These are phyloP conservation scores for Exaiptasia diaphana DNA, from an alignment of 64 coral and sea anemone species.

Conservation along the genomic window DNA sequence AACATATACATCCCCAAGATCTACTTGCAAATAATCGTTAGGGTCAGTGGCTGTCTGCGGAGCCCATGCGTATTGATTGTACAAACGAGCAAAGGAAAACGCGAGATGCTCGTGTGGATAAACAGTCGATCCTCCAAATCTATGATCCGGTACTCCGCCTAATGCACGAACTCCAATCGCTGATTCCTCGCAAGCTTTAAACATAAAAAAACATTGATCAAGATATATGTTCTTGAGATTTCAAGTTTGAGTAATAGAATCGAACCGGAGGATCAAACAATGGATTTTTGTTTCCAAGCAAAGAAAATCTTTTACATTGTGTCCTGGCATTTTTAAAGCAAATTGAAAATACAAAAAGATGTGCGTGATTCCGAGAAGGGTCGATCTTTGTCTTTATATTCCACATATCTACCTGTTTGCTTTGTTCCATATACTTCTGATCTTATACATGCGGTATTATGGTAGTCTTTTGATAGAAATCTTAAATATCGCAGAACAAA, in stretches of 20 bases:
- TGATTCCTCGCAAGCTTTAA: neutral
- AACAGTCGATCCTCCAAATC: neutral
- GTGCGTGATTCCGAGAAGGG: too few species aligned
- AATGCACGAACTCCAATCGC: neutral
- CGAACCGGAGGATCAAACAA: too few species aligned
- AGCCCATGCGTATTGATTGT: neutral
- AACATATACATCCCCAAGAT: neutral
- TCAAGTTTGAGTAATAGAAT: too few species aligned
- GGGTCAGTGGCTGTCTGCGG: neutral
- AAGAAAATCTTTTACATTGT: too few species aligned
- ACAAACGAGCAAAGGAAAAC: neutral
- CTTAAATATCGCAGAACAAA: neutral
- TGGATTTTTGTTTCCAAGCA: too few species aligned
- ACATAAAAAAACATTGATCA: neutral
- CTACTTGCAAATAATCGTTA: slow-evolving; percentile 29
- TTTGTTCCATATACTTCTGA: neutral
- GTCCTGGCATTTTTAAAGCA: too few species aligned
- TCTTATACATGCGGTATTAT: neutral
- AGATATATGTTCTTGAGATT: too few species aligned
- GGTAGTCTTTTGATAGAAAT: neutral
- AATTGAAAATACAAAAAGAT: too few species aligned
- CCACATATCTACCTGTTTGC: neutral
- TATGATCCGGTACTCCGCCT: neutral
- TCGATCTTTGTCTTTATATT: too few species aligned
- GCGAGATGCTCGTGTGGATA: neutral